Conservation (phyloP, 2,113 vertebrate species). For the Cyprinodon tularosa region DNA sequence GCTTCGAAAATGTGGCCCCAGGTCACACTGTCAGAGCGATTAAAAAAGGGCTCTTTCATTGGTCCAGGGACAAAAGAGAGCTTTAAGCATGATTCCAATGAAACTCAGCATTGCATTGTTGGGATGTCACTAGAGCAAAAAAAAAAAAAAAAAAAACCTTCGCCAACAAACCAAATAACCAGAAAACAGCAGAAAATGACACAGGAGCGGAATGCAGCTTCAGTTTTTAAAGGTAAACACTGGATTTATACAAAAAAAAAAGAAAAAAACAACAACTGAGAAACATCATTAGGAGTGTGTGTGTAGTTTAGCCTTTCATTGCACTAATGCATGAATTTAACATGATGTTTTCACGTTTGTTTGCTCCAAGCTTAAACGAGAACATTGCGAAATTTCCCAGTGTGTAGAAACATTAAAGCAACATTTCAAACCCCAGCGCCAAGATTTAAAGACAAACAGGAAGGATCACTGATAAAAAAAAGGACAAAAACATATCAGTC, state of each 20-base stretch:
- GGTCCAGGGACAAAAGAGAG: not conserved
- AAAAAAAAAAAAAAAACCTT: not conserved
- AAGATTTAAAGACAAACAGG: slow-evolving; percentile 25
- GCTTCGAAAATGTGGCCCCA: not conserved
- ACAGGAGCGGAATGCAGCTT: not conserved
- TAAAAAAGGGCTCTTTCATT: not conserved
- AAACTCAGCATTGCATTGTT: not conserved
- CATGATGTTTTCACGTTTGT: not conserved
- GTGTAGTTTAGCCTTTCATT: not conserved
- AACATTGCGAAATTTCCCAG: not conserved
- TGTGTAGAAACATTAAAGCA: slow-evolving; percentile 7
- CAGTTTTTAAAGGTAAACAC: not conserved
- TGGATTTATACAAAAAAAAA: not conserved
- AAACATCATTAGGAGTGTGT: not conserved
- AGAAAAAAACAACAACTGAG: not conserved
- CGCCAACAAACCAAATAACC: not conserved
- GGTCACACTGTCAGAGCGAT: not conserved
- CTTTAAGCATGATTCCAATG: not conserved
- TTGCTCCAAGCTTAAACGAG: not conserved
- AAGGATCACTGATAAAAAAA: slow-evolving; percentile 43
- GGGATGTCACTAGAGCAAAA: not conserved
- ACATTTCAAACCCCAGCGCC: slow-evolving; percentile 21
- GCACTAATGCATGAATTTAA: not conserved
- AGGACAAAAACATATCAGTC: slow-evolving; percentile 33
- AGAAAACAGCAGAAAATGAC: not conserved